Evolutionary conservation across 2,888 invertebrate species (phyloP).

Genomic region (Notodonta ziczac): DNA sequence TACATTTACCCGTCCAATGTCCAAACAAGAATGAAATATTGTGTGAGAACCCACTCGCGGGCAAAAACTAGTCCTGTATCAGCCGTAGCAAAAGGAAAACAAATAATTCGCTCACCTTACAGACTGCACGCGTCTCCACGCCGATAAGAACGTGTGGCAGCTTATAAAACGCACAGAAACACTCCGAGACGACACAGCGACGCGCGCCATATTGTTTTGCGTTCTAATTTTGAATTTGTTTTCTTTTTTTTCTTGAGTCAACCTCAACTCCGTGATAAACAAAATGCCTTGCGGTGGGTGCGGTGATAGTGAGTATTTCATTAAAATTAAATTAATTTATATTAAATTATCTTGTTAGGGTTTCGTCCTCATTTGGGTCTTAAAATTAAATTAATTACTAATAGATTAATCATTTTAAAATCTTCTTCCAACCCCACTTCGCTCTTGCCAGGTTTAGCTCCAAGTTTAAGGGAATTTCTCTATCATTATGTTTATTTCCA

Average conservation of each 20-base stretch:
- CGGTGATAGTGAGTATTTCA: slow-evolving; percentile 68
- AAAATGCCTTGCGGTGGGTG: slow-evolving; percentile 78
- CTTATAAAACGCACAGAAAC: slow-evolving; percentile 29
- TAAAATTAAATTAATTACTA: too few relatives aligned
- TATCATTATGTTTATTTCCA: too few relatives aligned
- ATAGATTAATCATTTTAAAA: too few relatives aligned
- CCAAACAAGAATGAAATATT: too few relatives aligned
- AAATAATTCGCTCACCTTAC: slow-evolving; percentile 1
- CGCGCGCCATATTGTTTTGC: slow-evolving; percentile 24
- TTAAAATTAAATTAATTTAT: slow-evolving; percentile 12
- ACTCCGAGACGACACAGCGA: slow-evolving; percentile 27
- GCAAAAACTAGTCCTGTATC: background rate
- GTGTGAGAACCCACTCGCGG: background rate
- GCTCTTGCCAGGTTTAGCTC: too few relatives aligned
- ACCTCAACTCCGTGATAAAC: background rate
- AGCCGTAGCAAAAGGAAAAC: background rate
- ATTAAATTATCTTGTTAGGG: slow-evolving; percentile 3
- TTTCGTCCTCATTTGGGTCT: too few relatives aligned
- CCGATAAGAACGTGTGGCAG: slow-evolving; percentile 3
- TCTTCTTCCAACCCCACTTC: too few relatives aligned
- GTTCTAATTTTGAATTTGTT: slow-evolving; percentile 20
- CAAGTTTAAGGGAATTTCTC: too few relatives aligned
- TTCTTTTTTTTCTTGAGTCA: slow-evolving; percentile 11
- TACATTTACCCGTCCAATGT: too few relatives aligned
- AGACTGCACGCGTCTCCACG: slow-evolving; percentile 3